Evolutionary conservation across 2,797 vertebrate species (phyloP), one percentile per base, ranked within the genome.

Genomic region (Cetoscarus ocellatus): DNA sequence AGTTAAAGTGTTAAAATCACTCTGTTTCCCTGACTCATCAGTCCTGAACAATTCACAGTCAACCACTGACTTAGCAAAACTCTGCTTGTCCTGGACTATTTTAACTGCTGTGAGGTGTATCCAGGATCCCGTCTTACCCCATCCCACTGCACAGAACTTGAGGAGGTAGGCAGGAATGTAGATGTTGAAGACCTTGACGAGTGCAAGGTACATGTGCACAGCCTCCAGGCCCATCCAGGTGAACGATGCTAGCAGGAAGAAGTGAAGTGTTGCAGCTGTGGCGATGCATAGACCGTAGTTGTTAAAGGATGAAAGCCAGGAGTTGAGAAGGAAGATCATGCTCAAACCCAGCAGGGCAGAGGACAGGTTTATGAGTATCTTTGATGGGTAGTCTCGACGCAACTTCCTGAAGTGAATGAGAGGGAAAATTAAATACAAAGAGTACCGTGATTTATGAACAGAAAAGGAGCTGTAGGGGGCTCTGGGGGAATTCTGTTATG

Each of bases 171-270:
- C 94, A 1, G 92, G 91, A 50, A 97, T 39, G 7, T 98, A 98
- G 74, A 89, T 88, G 63, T 96, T 97, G 93, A 98, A 98, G 84
- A 98, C 96, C 90, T 95, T 97, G 83, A 99, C 91, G 52, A 98
- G 86, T 45, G 95, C 92, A 3, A 97, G 87, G 86, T 98, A 98
- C 94, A 98, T 96, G 82, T 97, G 95, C 43, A 98, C 71, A 0
- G 96, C 95, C 78, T 97, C 96, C 68, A 99, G 86, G 40, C 94
- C 95, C 97, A 98, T 98, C 97, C 97, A 98, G 0, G 93, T 94
- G 86, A 98, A 97, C 39, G 97, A 94, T 0, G 95, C 94, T n/a
- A 99, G 82, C 59, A 98, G 84, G 80, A 96, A 97, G 82, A 96
- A 99, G 72, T 98, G 97, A 11, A 96, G 93, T 0, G 73, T 5